Base-by-base conservation (phyloP, 2,797 vertebrate genomes). In the Betta splendens region DNA sequence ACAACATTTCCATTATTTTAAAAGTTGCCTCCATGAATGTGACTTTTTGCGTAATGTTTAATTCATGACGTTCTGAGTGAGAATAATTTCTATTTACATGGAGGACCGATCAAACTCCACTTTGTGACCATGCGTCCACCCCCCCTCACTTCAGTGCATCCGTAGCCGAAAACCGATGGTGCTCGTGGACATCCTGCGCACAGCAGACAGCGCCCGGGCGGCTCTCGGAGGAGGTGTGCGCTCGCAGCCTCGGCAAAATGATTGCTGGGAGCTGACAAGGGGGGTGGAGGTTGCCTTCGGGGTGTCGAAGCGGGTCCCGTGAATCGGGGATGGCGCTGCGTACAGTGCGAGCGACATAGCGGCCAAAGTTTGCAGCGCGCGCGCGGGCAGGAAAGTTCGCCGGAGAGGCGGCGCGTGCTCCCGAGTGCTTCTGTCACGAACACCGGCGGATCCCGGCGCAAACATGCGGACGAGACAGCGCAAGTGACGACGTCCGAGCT, bases 321-420 rank as follows among this genome's bases (percentile, higher is more conserved):
- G 77, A 55, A 79, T 83, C 49, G 80, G 89, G 85, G 92, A 93
- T 90, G 91, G 90, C 92, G 92, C 92, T 91, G 89, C 88, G 88
- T 86, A 89, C 90, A 89, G 89, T 87, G 79, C 46, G 83, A 88
- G 82, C 57, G 78, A 88, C 81, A 69, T 80, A 61, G 87, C 87
- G 79, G 91, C 86, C 91, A 91, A 93, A 91, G 86, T 92, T 89
- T 86, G 86, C 80, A 73, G 86, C 75, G 89, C 77, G 86, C 75
- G 89, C 77, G 69, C 80, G 75, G 66, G 75, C 71, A 75, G 76
- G 66, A 78, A 84, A 87, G 84, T 86, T 87, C 67, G 79, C 84
- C n/a, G 80, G 67, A 77, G 81, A 80, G 76, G 72, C 56, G 84
- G 81, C 63, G 69, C 63, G 59, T 55, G 78, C 75, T 79, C 62